Evolutionary conservation across 2,888 invertebrate genomes (phyloP).

Genomic region (Xanthia togata): DNA sequence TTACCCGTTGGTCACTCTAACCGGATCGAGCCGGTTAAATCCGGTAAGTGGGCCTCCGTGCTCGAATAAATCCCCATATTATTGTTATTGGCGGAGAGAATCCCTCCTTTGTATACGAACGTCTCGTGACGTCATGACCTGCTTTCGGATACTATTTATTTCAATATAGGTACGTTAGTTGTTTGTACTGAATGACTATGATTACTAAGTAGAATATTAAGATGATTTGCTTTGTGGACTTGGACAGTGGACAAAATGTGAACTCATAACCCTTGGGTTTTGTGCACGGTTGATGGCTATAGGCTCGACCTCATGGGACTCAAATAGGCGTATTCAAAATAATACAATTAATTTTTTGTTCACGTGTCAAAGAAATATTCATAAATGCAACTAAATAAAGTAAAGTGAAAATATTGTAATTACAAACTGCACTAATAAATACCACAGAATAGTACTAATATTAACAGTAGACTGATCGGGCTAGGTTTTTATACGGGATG

Average conservation of each 20-base stretch:
- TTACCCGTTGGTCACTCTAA: constrained; percentile 72
- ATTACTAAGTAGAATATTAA: background rate
- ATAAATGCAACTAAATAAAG: background rate
- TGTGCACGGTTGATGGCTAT: background rate
- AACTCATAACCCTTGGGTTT: background rate
- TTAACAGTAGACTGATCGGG: background rate
- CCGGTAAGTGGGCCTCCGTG: constrained; percentile 83
- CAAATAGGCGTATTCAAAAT: no score
- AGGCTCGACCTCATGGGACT: background rate
- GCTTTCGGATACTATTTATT: constrained; percentile 75
- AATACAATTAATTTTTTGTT: no score
- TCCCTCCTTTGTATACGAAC: constrained; percentile 77
- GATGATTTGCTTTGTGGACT: background rate
- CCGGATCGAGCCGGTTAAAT: constrained; percentile 76
- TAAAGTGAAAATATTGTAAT: background rate
- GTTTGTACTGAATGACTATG: constrained; percentile 2
- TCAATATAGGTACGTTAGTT: constrained; percentile 57
- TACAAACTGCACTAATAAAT: background rate
- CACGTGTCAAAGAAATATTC: no score
- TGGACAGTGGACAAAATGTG: background rate
- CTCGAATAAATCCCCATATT: constrained; percentile 83
- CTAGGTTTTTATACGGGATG: background rate
- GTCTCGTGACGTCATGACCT: constrained; percentile 72
- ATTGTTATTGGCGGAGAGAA: constrained; percentile 81
- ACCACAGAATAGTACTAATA: no score